A percentile compares a stretch with the other conserved stretches of the same genome.
phyloP scores from a whole-genome alignment of 2,888 invertebrate genomes.

The Caenorhabditis panamensis region DNA sequence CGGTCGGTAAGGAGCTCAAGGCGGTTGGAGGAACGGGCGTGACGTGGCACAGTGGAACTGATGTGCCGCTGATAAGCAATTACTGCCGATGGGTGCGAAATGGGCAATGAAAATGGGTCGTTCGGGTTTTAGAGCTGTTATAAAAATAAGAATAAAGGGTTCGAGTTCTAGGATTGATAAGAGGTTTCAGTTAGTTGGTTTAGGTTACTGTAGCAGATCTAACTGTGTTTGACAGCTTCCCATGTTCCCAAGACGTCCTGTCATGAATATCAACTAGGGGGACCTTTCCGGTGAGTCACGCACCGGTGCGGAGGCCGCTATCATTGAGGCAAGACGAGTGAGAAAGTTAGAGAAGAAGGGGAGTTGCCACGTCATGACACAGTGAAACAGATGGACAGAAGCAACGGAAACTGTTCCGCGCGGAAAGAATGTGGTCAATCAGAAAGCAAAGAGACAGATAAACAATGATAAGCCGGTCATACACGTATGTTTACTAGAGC shows the following conservation, averaged over 20 bases:
- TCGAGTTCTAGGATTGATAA: not conserved
- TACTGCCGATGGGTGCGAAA: not conserved
- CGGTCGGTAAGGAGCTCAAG: conserved; percentile 14
- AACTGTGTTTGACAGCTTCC: not conserved
- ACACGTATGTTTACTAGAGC: conserved; percentile 6
- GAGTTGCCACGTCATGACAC: conserved; percentile 30
- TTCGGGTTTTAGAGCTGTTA: not conserved
- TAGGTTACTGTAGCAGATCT: not conserved
- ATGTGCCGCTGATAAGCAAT: not conserved
- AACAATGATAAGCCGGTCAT: conserved; percentile 12
- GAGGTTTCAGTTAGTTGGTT: too few relatives aligned
- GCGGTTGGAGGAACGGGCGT: conserved; percentile 3
- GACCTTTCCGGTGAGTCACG: conserved; percentile 43
- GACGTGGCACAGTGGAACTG: conserved; percentile 9
- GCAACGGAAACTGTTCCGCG: conserved; percentile 19
- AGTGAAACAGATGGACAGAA: conserved; percentile 1
- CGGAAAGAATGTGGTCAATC: conserved; percentile 2
- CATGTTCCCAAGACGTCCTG: conserved; percentile 23
- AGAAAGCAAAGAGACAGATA: not conserved
- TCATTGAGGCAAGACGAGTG: not conserved
- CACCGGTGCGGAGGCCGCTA: conserved; percentile 36
- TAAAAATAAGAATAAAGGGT: not conserved
- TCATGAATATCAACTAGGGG: conserved; percentile 39
- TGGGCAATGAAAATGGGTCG: not conserved
- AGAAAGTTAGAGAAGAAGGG: conserved; percentile 6